Conservation (phyloP, 2,888 invertebrate species). For the Pseudococcus viburni region DNA sequence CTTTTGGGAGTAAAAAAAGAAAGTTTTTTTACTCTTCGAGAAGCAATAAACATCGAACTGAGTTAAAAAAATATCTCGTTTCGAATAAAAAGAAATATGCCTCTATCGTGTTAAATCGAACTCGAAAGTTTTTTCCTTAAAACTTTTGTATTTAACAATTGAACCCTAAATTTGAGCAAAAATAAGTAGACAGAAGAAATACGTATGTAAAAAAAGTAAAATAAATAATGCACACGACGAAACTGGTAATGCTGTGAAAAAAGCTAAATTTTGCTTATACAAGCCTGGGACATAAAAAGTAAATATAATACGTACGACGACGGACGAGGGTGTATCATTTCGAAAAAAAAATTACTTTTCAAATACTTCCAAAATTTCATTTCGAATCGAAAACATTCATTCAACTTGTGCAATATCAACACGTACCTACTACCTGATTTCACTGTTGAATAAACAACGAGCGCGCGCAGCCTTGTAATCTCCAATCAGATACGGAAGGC, state of each 20-base stretch:
- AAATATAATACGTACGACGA: background rate
- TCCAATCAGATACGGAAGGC: constrained; percentile 38
- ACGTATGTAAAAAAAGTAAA: background rate
- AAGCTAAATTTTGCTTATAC: background rate
- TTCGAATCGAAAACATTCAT: constrained; percentile 34
- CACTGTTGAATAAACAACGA: constrained; percentile 48
- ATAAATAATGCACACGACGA: background rate
- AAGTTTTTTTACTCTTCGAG: constrained; percentile 12
- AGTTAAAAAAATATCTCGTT: constrained; percentile 52
- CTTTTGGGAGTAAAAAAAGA: background rate
- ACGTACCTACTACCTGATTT: constrained; percentile 43
- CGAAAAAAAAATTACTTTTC: background rate
- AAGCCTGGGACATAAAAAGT: background rate
- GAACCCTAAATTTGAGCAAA: background rate
- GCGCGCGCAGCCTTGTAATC: constrained; percentile 36
- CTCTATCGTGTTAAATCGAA: constrained; percentile 53
- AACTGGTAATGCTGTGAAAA: background rate
- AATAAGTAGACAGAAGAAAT: background rate
- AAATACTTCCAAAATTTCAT: background rate
- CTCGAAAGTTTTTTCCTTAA: constrained; percentile 4
- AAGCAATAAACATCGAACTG: constrained; percentile 29
- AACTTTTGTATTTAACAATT: constrained; percentile 27
- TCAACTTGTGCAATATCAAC: constrained; percentile 54
- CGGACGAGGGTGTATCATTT: background rate
- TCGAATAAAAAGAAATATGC: constrained; percentile 27